Evolutionary conservation across 2,113 vertebrate genomes (phyloP).

Genomic region (Chionis minor): DNA sequence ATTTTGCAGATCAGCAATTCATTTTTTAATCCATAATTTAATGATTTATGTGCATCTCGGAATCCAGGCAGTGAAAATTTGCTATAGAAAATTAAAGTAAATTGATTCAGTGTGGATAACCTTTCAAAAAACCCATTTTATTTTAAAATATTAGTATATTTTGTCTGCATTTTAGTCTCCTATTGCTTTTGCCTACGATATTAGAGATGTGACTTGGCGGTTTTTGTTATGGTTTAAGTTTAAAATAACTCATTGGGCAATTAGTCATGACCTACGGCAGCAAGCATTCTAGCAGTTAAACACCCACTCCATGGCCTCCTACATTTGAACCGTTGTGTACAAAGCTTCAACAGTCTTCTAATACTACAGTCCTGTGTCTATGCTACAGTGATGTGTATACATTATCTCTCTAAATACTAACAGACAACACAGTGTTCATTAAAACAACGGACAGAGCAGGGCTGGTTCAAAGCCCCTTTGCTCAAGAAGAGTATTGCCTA

Average conservation of each 20-base stretch:
- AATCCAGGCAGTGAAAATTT: neutral
- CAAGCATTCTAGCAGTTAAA: neutral
- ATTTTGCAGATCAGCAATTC: neutral
- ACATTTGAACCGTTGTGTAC: neutral
- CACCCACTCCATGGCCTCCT: neutral
- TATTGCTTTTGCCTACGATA: neutral
- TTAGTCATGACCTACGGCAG: neutral
- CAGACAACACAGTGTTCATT: fast-evolving
- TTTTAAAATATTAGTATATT: neutral
- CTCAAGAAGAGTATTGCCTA: neutral
- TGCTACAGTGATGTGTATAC: fast-evolving
- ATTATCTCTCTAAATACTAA: neutral
- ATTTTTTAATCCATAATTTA: neutral
- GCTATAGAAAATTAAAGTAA: neutral
- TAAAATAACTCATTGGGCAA: neutral
- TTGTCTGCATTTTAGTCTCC: neutral
- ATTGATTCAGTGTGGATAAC: neutral
- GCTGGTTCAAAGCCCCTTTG: neutral
- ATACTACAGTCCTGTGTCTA: too few species aligned
- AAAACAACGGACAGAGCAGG: neutral
- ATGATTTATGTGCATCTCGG: neutral
- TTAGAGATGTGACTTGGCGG: neutral
- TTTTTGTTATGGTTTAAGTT: neutral
- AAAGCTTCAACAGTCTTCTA: neutral
- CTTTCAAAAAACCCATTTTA: neutral